These are phyloP conservation scores for Akabosia matsudoensis DNA, from an alignment of 1,140 invertebrate genomes.

Conservation along the genomic window DNA sequence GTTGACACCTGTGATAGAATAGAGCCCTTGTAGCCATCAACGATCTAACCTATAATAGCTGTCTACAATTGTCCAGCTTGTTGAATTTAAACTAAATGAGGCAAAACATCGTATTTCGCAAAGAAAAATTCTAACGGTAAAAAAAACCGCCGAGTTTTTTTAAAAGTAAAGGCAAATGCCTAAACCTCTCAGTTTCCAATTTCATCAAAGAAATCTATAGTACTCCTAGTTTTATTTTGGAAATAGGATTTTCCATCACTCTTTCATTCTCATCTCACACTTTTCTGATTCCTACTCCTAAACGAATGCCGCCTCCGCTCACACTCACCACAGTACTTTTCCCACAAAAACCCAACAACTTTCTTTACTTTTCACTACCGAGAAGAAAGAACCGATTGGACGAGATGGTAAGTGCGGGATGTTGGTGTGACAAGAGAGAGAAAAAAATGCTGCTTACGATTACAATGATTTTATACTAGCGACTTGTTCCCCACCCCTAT, in stretches of 20 bases:
- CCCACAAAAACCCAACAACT: slow-evolving; percentile 20
- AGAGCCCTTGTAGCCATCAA: too few species aligned
- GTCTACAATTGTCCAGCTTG: too few species aligned
- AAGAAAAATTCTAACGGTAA: too few species aligned
- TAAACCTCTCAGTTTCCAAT: too few species aligned
- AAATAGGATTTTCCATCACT: background rate
- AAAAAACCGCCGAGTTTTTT: too few species aligned
- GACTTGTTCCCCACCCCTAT: background rate
- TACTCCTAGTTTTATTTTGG: slow-evolving; percentile 4
- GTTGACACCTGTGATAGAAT: too few species aligned
- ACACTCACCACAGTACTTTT: slow-evolving; percentile 14
- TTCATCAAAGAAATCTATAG: slow-evolving; percentile 25
- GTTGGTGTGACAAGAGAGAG: background rate
- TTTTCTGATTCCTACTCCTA: background rate
- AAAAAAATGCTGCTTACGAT: background rate
- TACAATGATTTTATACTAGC: background rate
- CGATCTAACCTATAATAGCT: too few species aligned
- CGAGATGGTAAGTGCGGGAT: background rate
- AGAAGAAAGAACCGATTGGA: slow-evolving; percentile 17
- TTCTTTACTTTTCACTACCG: background rate
- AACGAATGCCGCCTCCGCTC: background rate
- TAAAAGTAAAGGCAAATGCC: too few species aligned
- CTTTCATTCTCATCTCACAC: background rate
- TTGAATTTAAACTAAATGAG: too few species aligned
- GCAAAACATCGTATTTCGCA: too few species aligned